A percentile compares a stretch with the other conserved stretches of the same genome.
These are phyloP conservation scores for Drosophila jambulina DNA, from an alignment of 1,140 invertebrate genomes.

Conservation along the genomic window DNA sequence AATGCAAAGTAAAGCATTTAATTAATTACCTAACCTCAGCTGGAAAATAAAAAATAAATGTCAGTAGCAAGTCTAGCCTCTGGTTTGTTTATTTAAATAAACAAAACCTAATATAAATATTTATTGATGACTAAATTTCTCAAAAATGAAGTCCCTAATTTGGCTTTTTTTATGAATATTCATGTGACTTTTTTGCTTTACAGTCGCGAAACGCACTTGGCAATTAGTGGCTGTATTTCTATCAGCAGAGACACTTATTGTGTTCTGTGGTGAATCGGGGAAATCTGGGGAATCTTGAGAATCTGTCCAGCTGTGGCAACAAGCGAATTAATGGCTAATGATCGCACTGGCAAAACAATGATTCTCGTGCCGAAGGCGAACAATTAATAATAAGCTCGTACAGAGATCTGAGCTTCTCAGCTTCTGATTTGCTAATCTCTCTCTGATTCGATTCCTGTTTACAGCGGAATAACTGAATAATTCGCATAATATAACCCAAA, in stretches of 20 bases:
- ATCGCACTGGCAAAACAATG: conserved; percentile 42
- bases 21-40: not conserved
- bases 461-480: conserved; percentile 48
- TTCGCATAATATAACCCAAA: conserved; percentile 1
- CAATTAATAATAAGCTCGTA: conserved; percentile 33
- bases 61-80: not conserved
- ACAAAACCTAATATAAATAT: not conserved
- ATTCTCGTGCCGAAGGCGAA: conserved; percentile 41
- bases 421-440: conserved; percentile 31
- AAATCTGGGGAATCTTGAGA: not conserved
- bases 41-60: not conserved
- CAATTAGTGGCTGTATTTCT: conserved; percentile 3
- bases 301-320: conserved; percentile 27
- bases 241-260: conserved; percentile 32
- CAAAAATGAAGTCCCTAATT: not conserved
- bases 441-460: conserved; percentile 40
- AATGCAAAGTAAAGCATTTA: not conserved
- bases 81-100: not conserved
- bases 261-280: conserved; percentile 22
- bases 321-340: conserved; percentile 46
- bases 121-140: not conserved
- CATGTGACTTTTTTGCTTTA: not conserved
- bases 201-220: conserved; percentile 35
- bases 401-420: conserved; percentile 11
- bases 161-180: not conserved